Evolutionary conservation across 1,140 invertebrate species (phyloP).

Genomic region (Stratiolaelaps scimitus): DNA sequence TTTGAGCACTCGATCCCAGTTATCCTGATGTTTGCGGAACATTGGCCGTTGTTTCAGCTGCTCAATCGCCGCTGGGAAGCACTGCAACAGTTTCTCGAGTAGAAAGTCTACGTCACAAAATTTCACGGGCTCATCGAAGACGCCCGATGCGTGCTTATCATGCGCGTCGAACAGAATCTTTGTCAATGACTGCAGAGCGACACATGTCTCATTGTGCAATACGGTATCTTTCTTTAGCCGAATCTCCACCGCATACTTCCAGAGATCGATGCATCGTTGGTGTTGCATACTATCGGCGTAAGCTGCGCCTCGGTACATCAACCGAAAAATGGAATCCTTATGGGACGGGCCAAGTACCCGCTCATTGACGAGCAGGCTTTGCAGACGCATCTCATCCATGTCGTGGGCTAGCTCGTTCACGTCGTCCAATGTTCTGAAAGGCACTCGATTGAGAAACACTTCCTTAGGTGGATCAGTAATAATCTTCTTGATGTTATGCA

Average conservation of each 20-base stretch:
- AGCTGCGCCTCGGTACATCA: slow-evolving; percentile 62
- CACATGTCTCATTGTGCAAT: slow-evolving; percentile 58
- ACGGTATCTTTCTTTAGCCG: slow-evolving; percentile 61
- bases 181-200: slow-evolving; percentile 57
- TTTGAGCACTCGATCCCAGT: slow-evolving; percentile 53
- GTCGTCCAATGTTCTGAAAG: slow-evolving; percentile 58
- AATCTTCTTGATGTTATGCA: slow-evolving; percentile 34
- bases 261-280: slow-evolving; percentile 69
- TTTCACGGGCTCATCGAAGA: slow-evolving; percentile 48
- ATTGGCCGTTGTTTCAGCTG: slow-evolving; percentile 54
- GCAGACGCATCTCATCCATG: slow-evolving; percentile 63
- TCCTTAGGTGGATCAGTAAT: slow-evolving; percentile 45
- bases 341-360: slow-evolving; percentile 63
- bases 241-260: slow-evolving; percentile 62
- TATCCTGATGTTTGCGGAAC: slow-evolving; percentile 62
- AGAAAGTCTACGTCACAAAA: slow-evolving; percentile 56
- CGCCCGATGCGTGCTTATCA: slow-evolving; percentile 48
- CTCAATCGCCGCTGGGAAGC: slow-evolving; percentile 38
- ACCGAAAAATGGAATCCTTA: slow-evolving; percentile 68
- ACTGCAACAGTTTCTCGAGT: slow-evolving; percentile 46
- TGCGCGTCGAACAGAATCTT: slow-evolving; percentile 63
- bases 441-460: slow-evolving; percentile 52
- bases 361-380: slow-evolving; percentile 67
- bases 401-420: slow-evolving; percentile 57
- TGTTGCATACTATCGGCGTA: slow-evolving; percentile 71